Evolutionary conservation across 1,140 invertebrate species (phyloP).

Genomic region (Bradysia coprophila): DNA sequence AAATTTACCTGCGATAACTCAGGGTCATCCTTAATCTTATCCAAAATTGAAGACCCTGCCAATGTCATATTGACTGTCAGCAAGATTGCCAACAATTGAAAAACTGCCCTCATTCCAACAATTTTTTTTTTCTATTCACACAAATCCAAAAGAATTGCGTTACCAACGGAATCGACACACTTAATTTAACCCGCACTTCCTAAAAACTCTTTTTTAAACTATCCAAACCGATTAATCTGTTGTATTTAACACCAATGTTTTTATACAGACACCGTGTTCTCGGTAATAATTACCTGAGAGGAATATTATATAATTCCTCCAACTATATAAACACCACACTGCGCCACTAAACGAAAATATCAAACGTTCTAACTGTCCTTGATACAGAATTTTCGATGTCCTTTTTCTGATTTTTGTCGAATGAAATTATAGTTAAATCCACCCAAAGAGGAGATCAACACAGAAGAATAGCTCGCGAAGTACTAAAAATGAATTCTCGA

Average conservation of each 20-base stretch:
- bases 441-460: background rate
- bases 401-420: background rate
- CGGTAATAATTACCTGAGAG: too few relatives aligned
- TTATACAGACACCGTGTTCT: background rate
- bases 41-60: constrained; percentile 5
- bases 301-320: background rate
- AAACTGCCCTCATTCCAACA: background rate
- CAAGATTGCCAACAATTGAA: background rate
- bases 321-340: too few relatives aligned
- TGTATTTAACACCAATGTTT: background rate
- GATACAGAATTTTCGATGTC: background rate
- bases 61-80: background rate
- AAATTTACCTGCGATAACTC: constrained; percentile 26
- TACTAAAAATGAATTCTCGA: background rate
- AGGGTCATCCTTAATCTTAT: constrained; percentile 24
- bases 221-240: background rate
- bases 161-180: too few relatives aligned
- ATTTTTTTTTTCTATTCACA: background rate
- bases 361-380: background rate
- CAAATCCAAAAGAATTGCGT: too few relatives aligned
- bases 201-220: too few relatives aligned
- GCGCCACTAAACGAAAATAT: background rate
- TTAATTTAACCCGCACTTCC: background rate
- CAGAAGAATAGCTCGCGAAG: background rate
- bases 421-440: too few relatives aligned